Evolutionary conservation across 2,888 invertebrate species (phyloP).

Genomic region (Machimus rusticus): DNA sequence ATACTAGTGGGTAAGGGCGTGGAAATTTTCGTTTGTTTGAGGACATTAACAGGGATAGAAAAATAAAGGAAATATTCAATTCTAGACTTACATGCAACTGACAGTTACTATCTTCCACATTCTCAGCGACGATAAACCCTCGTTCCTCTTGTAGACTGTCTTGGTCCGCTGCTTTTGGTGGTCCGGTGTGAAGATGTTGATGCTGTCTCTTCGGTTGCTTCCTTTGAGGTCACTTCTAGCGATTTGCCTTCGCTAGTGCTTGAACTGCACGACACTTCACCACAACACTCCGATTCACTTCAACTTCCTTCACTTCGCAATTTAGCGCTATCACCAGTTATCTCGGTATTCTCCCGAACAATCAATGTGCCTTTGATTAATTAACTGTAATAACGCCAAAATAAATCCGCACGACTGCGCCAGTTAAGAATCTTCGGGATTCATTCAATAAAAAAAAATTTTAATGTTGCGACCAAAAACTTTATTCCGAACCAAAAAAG

Average conservation of each 20-base stretch:
- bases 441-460: background rate
- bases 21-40: background rate
- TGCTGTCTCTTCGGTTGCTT: background rate
- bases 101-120: background rate
- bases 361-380: background rate
- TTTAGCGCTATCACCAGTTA: background rate
- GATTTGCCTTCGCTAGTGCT: background rate
- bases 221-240: background rate
- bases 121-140: background rate
- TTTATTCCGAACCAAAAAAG: too few species aligned
- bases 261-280: background rate
- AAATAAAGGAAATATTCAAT: background rate
- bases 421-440: background rate
- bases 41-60: background rate
- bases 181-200: background rate
- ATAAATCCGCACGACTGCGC: background rate
- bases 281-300: background rate
- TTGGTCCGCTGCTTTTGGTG: too few species aligned
- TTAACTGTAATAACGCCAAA: background rate
- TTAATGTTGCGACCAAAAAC: too few species aligned
- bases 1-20: background rate
- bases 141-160: background rate
- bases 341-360: background rate
- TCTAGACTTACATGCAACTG: background rate
- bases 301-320: background rate